A percentile compares a stretch with the other conserved stretches of the same genome.
These are phyloP conservation scores for Poeciliopsis presidionis DNA, from an alignment of 2,797 vertebrate species.

Conservation along the genomic window DNA sequence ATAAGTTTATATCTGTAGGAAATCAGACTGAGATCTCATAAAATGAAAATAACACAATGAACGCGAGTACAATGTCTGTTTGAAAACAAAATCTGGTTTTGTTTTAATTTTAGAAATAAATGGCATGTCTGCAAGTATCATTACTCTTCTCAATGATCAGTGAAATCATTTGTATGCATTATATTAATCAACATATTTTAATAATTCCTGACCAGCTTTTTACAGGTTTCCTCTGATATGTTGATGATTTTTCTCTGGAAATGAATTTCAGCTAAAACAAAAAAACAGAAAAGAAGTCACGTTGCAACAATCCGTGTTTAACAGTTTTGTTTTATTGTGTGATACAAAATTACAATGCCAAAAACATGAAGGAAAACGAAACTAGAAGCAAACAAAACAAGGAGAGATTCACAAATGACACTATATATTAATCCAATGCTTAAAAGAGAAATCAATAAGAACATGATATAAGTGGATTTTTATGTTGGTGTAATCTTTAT, in stretches of 20 bases:
- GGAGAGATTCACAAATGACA: not conserved
- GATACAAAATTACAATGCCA: not conserved
- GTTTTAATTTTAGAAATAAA: not conserved
- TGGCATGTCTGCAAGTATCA: not conserved
- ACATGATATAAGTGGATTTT: not conserved
- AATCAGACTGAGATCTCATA: not conserved
- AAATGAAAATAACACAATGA: not conserved
- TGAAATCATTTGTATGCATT: not conserved
- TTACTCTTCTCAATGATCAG: not conserved
- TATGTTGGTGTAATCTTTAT: not conserved
- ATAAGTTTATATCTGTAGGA: not conserved
- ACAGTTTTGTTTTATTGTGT: conserved; percentile 3
- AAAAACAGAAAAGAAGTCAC: not conserved
- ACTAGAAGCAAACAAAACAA: not conserved
- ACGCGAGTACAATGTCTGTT: not conserved
- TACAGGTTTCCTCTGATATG: too few species aligned
- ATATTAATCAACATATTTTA: not conserved
- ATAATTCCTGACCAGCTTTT: not conserved
- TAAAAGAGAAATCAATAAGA: not conserved
- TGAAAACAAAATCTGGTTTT: too few species aligned
- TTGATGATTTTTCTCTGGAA: not conserved
- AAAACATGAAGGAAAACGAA: not conserved
- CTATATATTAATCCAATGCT: not conserved
- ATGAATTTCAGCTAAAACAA: too few species aligned
- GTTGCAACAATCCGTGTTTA: not conserved